A percentile compares a stretch with the other conserved stretches of the same genome.
These are phyloP conservation scores for Zoanthus gigantus DNA, from an alignment of 92 coral and sea anemone species.

Conservation along the genomic window DNA sequence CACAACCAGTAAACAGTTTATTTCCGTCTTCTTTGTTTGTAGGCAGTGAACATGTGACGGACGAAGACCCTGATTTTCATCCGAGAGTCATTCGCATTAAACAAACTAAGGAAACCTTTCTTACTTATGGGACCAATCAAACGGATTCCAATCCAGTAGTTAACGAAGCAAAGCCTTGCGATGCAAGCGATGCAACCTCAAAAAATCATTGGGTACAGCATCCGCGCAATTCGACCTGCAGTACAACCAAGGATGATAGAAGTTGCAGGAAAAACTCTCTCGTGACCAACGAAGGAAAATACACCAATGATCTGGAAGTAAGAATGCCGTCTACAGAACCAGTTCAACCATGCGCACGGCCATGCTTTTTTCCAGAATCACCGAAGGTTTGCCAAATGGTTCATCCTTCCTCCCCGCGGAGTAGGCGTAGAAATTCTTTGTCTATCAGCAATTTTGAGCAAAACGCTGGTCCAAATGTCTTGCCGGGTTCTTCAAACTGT, in stretches of 20 bases:
- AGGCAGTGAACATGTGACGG: conserved; percentile 18
- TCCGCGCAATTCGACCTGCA: background rate
- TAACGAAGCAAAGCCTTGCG: background rate
- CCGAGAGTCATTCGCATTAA: conserved; percentile 15
- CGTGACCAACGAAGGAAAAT: background rate
- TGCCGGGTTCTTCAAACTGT: background rate
- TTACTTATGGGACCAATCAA: background rate
- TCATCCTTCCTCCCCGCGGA: conserved; percentile 13
- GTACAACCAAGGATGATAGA: background rate
- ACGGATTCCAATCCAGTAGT: background rate
- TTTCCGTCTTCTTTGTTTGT: conserved; percentile 68
- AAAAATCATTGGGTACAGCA: background rate
- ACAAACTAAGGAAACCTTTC: background rate
- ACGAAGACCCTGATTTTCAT: background rate
- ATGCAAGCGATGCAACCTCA: background rate
- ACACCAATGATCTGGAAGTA: background rate
- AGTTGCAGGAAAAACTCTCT: background rate
- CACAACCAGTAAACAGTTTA: conserved; percentile 61
- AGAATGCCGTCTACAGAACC: background rate
- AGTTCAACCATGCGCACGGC: background rate
- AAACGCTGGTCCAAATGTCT: background rate
- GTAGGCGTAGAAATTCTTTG: conserved; percentile 26
- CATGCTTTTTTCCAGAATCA: background rate
- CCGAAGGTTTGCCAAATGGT: background rate
- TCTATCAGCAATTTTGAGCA: background rate